phyloP scores from a whole-genome alignment of 2,888 invertebrate genomes.

The Rotaria magnacalcarata region DNA sequence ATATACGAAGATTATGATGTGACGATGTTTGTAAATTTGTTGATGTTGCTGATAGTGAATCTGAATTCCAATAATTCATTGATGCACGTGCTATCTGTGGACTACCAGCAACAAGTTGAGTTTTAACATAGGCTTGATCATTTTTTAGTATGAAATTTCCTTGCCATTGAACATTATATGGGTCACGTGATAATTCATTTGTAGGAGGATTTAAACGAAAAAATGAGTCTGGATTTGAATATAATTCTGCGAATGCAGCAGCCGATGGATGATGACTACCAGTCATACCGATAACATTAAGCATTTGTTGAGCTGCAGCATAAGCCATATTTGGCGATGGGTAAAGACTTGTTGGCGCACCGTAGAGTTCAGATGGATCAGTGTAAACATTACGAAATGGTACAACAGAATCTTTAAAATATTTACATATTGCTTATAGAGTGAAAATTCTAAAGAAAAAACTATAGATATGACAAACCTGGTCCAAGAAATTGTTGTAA shows the following conservation, averaged over 20 bases:
- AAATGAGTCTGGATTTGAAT: background rate
- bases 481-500: constrained; percentile 21
- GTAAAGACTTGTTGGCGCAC: background rate
- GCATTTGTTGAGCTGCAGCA: constrained; percentile 28
- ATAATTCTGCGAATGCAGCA: background rate
- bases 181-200: constrained; percentile 40
- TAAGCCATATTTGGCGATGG: background rate
- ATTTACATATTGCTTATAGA: background rate
- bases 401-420: background rate
- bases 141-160: constrained; percentile 45
- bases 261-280: background rate
- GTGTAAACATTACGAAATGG: background rate
- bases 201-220: background rate
- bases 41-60: background rate
- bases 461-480: background rate
- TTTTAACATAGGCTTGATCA: constrained; percentile 42
- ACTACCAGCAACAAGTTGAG: constrained; percentile 44
- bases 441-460: background rate
- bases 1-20: constrained; percentile 69
- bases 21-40: background rate
- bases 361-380: background rate
- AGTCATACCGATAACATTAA: background rate
- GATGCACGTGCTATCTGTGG: constrained; percentile 43
- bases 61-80: constrained; percentile 41
- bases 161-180: constrained; percentile 41